These are phyloP conservation scores for Rhabdomys pumilio DNA, from an alignment of 2,797 vertebrate genomes.

Conservation along the genomic window DNA sequence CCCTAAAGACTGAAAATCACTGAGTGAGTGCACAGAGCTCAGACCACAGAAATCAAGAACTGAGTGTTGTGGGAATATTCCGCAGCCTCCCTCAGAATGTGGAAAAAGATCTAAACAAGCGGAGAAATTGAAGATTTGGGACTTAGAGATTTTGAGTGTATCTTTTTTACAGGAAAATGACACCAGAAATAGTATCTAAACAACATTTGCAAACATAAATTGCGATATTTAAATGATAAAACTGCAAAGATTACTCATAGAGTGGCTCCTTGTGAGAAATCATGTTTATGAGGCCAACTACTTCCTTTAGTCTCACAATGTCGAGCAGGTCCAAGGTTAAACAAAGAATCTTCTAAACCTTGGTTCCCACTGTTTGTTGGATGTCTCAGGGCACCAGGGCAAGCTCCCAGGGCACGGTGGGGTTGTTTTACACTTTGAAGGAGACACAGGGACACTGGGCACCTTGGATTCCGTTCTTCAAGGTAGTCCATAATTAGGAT, in stretches of 20 bases:
- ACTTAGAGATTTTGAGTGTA: background rate
- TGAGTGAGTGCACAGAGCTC: no score
- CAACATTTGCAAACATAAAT: background rate
- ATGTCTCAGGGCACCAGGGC: no score
- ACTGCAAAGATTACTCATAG: background rate
- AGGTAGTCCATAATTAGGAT: background rate
- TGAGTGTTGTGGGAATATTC: background rate
- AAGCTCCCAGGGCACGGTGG: background rate
- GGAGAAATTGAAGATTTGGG: background rate
- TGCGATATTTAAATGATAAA: background rate
- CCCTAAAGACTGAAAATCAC: background rate
- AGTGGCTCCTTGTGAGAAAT: background rate
- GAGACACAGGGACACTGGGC: background rate
- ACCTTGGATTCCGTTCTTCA: background rate
- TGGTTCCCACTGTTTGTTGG: background rate
- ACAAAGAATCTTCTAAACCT: background rate
- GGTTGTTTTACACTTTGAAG: background rate
- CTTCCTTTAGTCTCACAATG: background rate
- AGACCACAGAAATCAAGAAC: background rate
- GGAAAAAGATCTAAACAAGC: background rate
- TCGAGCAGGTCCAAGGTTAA: background rate
- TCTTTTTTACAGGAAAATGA: background rate
- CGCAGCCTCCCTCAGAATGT: background rate
- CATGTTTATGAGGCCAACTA: background rate
- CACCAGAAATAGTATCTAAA: background rate